Conservation (phyloP, 1,140 invertebrate genomes). For the Leptinotarsa lineolata region DNA sequence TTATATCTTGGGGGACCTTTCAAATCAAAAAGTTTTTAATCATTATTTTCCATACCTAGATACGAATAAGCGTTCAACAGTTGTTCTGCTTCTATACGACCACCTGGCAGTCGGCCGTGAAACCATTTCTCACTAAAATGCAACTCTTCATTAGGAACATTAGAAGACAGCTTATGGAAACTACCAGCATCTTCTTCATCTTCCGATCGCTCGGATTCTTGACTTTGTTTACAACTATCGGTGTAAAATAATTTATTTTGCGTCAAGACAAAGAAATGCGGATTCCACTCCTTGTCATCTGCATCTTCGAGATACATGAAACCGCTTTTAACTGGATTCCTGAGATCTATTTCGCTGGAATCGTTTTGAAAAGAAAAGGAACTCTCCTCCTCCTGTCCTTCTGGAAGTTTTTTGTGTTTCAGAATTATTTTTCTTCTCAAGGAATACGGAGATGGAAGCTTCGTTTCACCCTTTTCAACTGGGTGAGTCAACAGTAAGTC, state of each 20-base stretch:
- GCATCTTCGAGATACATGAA: conserved; percentile 89
- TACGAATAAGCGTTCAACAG: conserved; percentile 77
- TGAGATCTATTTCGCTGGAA: conserved; percentile 55
- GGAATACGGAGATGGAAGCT: conserved; percentile 86
- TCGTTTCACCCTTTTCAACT: conserved; percentile 79
- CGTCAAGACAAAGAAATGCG: conserved; percentile 94
- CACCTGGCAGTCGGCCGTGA: conserved; percentile 83
- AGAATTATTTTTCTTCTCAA: conserved; percentile 79
- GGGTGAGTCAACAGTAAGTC: conserved; percentile 81
- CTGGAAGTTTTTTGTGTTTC: conserved; percentile 94
- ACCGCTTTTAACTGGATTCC: conserved; percentile 90
- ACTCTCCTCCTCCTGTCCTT: conserved; percentile 76
- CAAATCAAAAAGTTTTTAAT: background rate
- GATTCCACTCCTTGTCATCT: conserved; percentile 87
- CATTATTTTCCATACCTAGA: conserved; percentile 63
- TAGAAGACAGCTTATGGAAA: conserved; percentile 48
- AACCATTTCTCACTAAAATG: conserved; percentile 97
- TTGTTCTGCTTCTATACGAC: conserved; percentile 71
- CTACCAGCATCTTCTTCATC: conserved; percentile 57
- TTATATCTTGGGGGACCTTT: no score
- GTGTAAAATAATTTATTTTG: conserved; percentile 86
- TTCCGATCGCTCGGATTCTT: conserved; percentile 55
- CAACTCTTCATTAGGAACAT: conserved; percentile 77
- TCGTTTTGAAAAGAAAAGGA: conserved; percentile 32
- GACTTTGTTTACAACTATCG: conserved; percentile 54